Evolutionary conservation across 2,113 vertebrate genomes (phyloP).

Genomic region (Neoarius graeffei): DNA sequence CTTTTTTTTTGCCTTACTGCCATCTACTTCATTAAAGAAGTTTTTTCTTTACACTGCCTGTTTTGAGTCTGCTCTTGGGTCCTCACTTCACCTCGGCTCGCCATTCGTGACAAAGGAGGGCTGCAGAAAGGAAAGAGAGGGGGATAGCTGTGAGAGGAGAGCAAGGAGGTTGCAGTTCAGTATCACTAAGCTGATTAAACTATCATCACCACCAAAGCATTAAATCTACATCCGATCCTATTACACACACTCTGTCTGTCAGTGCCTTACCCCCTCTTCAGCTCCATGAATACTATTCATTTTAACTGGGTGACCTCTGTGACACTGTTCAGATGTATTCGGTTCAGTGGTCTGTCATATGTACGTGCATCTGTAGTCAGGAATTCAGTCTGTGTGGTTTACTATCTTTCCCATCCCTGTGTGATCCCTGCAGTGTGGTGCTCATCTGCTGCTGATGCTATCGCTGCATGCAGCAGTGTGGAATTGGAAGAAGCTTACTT

Average conservation of each 20-base stretch:
- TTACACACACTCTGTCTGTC: conserved; percentile 32
- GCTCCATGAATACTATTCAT: conserved; percentile 20
- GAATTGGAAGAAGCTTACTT: conserved; percentile 17
- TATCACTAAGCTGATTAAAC: conserved; percentile 62
- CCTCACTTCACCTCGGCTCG: too few species aligned
- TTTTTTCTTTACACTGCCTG: too few species aligned
- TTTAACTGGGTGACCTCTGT: conserved; percentile 17
- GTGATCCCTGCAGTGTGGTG: conserved; percentile 2
- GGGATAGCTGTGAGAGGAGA: neutral
- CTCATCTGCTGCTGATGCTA: conserved; percentile 24
- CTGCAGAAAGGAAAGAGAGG: neutral
- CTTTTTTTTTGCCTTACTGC: too few species aligned
- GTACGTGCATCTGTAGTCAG: neutral
- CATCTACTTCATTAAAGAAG: too few species aligned
- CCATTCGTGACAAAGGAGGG: neutral
- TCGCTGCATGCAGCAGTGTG: conserved; percentile 12
- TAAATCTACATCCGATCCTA: conserved; percentile 54
- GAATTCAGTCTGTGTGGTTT: neutral
- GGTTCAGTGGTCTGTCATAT: neutral
- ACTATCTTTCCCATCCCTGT: neutral
- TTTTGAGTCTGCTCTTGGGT: too few species aligned
- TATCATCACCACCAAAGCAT: conserved; percentile 54
- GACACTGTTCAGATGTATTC: neutral
- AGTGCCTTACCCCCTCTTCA: neutral
- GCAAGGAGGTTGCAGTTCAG: conserved; percentile 13